Evolutionary conservation across 1,140 invertebrate genomes (phyloP), one percentile per base, ranked within the genome.

Genomic region (Saxidomus purpurata): DNA sequence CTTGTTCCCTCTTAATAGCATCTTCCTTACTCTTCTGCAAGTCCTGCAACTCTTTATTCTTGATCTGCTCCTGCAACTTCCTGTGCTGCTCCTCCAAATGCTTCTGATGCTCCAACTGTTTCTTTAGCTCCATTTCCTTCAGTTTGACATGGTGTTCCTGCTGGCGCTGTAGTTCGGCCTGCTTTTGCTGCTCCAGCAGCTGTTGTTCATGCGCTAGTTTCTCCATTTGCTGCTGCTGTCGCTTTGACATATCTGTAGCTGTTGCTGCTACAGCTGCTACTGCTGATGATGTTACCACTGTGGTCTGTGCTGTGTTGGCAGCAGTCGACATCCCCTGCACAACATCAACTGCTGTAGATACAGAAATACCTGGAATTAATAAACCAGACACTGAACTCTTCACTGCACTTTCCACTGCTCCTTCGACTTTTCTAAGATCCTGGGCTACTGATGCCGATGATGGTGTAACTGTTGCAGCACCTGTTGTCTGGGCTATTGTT

Each of bases 41-140:
- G 28, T 88, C 88, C 28, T 88, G 89, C 67, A 82, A 79, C 36
- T 61, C 59, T 34, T 69, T 61, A 22, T 49, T 34, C 40, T 90
- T 85, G 31, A 89, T 71, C 34, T 90, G 89, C n/a, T 94, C 89
- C 40, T 91, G 89, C 80, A 91, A 89, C 0, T 89, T 91, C 79
- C 87, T 92, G 52, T 92, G 85, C 40, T 55, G 91, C n/a, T 74
- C 90, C 80, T n/a, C 40, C 80, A 83, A 67, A 79, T 93, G 69
- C 34, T 69, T 84, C 92, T 89, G 82, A 89, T 38, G 85, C 95
- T 95, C 31, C 90, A 79, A 91, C 52, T 55, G 94, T 28, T 52
- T 59, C 55, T 84, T 69, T 61, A 88, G 49, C 59, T 94, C 55
- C 94, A 76, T 49, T 34, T 84, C 76, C 25, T 90, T 79, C 74